These are phyloP conservation scores for Drosophila peninsularis DNA, from an alignment of 2,888 invertebrate genomes.

Conservation along the genomic window DNA sequence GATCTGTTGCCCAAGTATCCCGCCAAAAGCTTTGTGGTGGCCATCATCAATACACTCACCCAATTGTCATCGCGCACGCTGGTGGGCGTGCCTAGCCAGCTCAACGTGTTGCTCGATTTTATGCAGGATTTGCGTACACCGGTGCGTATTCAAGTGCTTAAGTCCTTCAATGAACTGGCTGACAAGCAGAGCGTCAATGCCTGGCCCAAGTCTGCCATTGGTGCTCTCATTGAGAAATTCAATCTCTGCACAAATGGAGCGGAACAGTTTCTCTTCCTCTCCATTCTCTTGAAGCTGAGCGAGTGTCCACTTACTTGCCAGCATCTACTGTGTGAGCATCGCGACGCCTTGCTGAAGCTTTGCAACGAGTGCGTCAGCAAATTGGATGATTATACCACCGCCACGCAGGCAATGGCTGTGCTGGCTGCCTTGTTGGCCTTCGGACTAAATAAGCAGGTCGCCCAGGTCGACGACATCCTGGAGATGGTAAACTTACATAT, in stretches of 20 bases:
- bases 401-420: conserved; percentile 83
- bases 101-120: conserved; percentile 88
- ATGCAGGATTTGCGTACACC: conserved; percentile 89
- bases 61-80: conserved; percentile 94
- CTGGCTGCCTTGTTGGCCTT: conserved; percentile 80
- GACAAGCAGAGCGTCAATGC: conserved; percentile 90
- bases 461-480: conserved; percentile 73
- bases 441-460: conserved; percentile 61
- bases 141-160: conserved; percentile 89
- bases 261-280: conserved; percentile 83
- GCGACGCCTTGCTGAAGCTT: conserved; percentile 78
- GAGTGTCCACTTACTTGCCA: conserved; percentile 84
- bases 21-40: conserved; percentile 91
- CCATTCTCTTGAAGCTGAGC: conserved; percentile 82
- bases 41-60: conserved; percentile 94
- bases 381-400: conserved; percentile 82
- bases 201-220: conserved; percentile 88
- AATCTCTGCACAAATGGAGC: conserved; percentile 80
- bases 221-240: conserved; percentile 81
- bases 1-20: conserved; percentile 91
- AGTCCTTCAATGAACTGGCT: conserved; percentile 89
- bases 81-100: conserved; percentile 95
- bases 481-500: conserved; percentile 83
- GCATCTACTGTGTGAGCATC: conserved; percentile 81
- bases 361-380: conserved; percentile 83